Evolutionary conservation across 2,888 invertebrate species (phyloP).

Genomic region (Tenthredo scrophulariae): DNA sequence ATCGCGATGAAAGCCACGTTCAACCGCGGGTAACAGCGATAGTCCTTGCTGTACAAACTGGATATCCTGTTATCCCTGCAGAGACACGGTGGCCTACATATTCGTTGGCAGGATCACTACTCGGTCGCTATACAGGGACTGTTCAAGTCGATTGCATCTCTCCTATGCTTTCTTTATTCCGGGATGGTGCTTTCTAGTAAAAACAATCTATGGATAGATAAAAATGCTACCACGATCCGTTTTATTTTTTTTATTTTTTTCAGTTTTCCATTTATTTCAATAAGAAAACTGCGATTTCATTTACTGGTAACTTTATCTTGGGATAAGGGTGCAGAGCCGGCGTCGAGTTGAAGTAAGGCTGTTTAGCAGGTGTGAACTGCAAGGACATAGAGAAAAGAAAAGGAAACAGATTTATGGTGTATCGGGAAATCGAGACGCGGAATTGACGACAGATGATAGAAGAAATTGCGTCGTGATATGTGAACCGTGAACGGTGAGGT

Average conservation of each 20-base stretch:
- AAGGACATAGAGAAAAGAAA: not conserved
- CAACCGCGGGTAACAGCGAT: not conserved
- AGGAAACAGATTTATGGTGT: conserved; percentile 18
- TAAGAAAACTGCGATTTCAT: not conserved
- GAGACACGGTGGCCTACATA: conserved; percentile 30
- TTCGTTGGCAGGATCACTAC: not conserved
- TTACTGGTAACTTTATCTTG: not conserved
- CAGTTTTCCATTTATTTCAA: not conserved
- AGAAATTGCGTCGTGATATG: conserved; percentile 38
- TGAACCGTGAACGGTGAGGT: conserved; percentile 35
- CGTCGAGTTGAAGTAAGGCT: not conserved
- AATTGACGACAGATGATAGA: conserved; percentile 35
- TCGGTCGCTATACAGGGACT: not conserved
- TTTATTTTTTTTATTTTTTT: no score
- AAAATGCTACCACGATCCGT: not conserved
- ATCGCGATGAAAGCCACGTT: conserved; percentile 38
- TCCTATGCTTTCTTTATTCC: not conserved
- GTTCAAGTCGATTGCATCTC: conserved; percentile 5
- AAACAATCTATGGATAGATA: not conserved
- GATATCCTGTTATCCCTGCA: conserved; percentile 15
- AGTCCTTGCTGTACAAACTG: conserved; percentile 19
- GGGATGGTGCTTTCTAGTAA: not conserved
- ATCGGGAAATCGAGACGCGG: conserved; percentile 19
- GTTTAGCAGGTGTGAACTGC: not conserved
- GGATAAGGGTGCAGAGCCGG: not conserved